Evolutionary conservation across 2,888 invertebrate genomes (phyloP).

Genomic region (Troides aeacus): DNA sequence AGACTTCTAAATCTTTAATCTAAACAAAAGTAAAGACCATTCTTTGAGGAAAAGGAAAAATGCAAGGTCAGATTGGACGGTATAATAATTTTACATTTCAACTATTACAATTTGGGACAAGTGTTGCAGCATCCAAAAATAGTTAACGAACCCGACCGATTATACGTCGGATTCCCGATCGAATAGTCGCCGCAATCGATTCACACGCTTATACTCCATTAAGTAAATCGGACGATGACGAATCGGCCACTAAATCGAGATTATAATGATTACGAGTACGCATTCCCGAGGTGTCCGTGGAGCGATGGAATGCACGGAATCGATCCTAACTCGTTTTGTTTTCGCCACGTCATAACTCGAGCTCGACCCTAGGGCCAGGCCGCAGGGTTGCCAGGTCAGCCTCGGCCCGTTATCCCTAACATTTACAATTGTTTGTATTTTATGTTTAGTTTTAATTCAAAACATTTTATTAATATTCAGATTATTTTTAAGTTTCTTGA

Average conservation of each 20-base stretch:
- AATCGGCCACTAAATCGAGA: constrained; percentile 75
- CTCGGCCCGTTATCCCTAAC: constrained; percentile 35
- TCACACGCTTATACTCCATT: constrained; percentile 77
- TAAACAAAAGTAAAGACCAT: too few relatives aligned
- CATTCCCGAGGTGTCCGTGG: constrained; percentile 70
- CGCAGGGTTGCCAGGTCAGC: constrained; percentile 40
- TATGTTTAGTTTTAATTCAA: too few relatives aligned
- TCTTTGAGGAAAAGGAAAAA: too few relatives aligned
- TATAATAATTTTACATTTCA: too few relatives aligned
- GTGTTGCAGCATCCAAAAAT: constrained; percentile 29
- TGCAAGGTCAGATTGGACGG: too few relatives aligned
- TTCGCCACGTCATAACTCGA: constrained; percentile 77
- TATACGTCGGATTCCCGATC: constrained; percentile 22
- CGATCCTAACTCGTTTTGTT: constrained; percentile 75
- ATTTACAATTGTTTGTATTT: neutral
- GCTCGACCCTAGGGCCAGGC: constrained; percentile 46
- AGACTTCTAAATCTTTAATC: too few relatives aligned
- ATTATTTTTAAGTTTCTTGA: too few relatives aligned
- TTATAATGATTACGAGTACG: constrained; percentile 73
- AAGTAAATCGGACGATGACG: constrained; percentile 77
- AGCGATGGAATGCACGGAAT: constrained; percentile 75
- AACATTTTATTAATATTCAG: too few relatives aligned
- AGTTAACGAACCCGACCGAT: constrained; percentile 30
- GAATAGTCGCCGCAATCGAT: constrained; percentile 54
- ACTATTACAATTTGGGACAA: constrained; percentile 14